Evolutionary conservation across 2,888 invertebrate genomes (phyloP).

Genomic region (Hirudinaria manillensis): DNA sequence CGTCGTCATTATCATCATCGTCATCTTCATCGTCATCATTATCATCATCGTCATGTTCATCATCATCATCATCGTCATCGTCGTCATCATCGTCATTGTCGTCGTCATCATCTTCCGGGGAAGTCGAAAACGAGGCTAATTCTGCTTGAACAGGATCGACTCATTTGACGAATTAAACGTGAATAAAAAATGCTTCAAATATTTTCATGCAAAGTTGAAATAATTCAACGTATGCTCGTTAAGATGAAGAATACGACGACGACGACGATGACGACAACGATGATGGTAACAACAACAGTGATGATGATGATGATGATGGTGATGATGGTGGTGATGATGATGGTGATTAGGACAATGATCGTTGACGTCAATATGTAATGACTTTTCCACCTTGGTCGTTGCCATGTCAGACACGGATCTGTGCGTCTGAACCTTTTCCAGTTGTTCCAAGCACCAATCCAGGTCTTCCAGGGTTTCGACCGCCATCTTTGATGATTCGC

Average conservation of each 20-base stretch:
- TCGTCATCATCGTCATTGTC: conserved; percentile 14
- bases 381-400: conserved; percentile 6
- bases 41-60: conserved; percentile 10
- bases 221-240: conserved; percentile 9
- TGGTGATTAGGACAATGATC: conserved; percentile 38
- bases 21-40: conserved; percentile 17
- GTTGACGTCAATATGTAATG: conserved; percentile 32
- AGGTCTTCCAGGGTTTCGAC: conserved; percentile 21
- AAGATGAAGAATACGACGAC: conserved; percentile 14
- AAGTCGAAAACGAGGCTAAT: no score
- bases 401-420: conserved; percentile 23
- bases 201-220: conserved; percentile 15
- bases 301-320: conserved; percentile 36
- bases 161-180: no score
- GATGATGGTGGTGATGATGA: conserved; percentile 37
- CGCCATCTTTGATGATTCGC: conserved; percentile 1
- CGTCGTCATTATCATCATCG: conserved; percentile 22
- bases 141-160: no score
- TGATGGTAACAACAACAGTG: conserved; percentile 32
- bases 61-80: conserved; percentile 21
- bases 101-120: conserved; percentile 8
- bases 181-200: no score
- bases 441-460: conserved; percentile 17
- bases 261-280: conserved; percentile 29
- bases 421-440: conserved; percentile 17